phyloP scores from a whole-genome alignment of 1,140 invertebrate species.

The Nixonia krombeini region DNA sequence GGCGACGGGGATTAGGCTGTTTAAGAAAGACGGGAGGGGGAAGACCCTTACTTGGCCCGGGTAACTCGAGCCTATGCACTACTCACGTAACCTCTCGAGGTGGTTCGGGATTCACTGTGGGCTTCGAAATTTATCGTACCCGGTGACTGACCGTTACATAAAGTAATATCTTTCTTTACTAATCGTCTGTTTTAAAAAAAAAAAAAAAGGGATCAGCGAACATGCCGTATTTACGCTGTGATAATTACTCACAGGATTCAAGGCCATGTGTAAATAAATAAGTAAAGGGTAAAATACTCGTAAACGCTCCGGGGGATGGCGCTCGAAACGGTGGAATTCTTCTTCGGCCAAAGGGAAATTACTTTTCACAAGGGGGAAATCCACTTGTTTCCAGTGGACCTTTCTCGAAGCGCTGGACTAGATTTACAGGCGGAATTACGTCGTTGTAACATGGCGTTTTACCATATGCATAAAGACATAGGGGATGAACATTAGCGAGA shows the following conservation, averaged over 20 bases:
- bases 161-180: conserved; percentile 12
- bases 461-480: conserved; percentile 36
- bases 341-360: too few relatives aligned
- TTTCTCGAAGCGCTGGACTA: conserved; percentile 24
- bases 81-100: too few relatives aligned
- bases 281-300: conserved; percentile 27
- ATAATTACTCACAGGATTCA: conserved; percentile 33
- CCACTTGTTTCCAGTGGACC: too few relatives aligned
- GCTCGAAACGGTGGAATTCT: too few relatives aligned
- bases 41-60: too few relatives aligned
- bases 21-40: too few relatives aligned
- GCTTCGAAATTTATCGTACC: conserved; percentile 4
- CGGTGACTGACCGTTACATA: background rate
- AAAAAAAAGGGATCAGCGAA: conserved; percentile 25
- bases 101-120: conserved; percentile 16
- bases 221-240: conserved; percentile 36
- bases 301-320: too few relatives aligned
- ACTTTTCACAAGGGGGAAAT: too few relatives aligned
- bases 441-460: conserved; percentile 39
- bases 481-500: conserved; percentile 38
- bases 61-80: too few relatives aligned
- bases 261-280: conserved; percentile 36
- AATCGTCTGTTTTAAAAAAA: conserved; percentile 34
- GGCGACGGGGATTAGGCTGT: too few relatives aligned
- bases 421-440: conserved; percentile 26